These are phyloP conservation scores for Aurelia aurita DNA, from an alignment of 30 jellyfish, hydroid and myxozoan genomes.

Conservation along the genomic window DNA sequence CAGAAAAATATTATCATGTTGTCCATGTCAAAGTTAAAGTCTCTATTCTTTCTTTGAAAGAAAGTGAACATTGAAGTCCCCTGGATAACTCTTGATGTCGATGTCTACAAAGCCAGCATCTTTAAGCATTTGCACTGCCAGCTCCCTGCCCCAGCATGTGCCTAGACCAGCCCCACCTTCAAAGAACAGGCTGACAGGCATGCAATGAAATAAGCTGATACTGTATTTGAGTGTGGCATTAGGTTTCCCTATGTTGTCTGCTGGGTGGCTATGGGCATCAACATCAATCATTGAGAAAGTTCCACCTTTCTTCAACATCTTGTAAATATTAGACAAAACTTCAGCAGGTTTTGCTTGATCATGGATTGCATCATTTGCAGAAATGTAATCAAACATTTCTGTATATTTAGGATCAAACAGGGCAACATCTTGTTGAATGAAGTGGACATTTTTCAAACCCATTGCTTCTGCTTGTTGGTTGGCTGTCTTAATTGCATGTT, in stretches of 20 bases:
- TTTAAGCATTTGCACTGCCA: slow-evolving; percentile 61
- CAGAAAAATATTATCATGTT: too few relatives aligned
- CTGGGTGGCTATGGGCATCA: slow-evolving; percentile 50
- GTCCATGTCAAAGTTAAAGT: too few relatives aligned
- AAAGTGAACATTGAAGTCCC: slow-evolving; percentile 46
- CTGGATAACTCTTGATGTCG: neutral
- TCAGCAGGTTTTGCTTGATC: slow-evolving; percentile 69
- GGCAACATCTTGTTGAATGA: slow-evolving; percentile 28
- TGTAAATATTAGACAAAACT: slow-evolving; percentile 27
- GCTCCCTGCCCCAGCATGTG: slow-evolving; percentile 70
- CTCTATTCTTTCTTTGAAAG: slow-evolving; percentile 9
- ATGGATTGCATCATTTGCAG: slow-evolving; percentile 71
- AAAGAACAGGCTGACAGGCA: slow-evolving; percentile 71
- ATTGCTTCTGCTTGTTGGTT: neutral
- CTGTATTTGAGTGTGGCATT: slow-evolving; percentile 29
- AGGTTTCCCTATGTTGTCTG: slow-evolving; percentile 40
- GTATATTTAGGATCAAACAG: slow-evolving; percentile 6
- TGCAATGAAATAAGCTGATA: slow-evolving; percentile 63
- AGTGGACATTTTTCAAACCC: slow-evolving; percentile 45
- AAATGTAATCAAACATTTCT: slow-evolving; percentile 50
- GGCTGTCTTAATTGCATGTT: slow-evolving; percentile 34
- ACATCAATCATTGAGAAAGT: slow-evolving; percentile 52
- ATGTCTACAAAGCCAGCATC: slow-evolving; percentile 58
- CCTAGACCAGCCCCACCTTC: slow-evolving; percentile 72
- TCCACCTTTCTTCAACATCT: slow-evolving; percentile 58